phyloP scores from a whole-genome alignment of 2,797 vertebrate species.

The Pipistrellus nathusii region DNA sequence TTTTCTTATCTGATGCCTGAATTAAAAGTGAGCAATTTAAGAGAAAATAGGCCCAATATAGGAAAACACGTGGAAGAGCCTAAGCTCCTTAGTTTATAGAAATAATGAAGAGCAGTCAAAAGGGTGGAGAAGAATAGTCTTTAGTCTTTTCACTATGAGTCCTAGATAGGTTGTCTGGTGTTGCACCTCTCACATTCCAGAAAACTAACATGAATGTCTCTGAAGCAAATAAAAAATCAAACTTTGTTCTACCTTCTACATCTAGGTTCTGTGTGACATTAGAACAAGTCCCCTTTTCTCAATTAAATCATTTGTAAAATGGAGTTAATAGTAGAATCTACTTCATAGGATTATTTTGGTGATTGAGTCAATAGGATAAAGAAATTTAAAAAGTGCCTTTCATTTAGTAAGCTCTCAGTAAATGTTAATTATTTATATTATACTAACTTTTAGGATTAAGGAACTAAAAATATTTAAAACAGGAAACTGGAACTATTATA shows the following conservation, averaged over 20 bases:
- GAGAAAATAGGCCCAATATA: background rate
- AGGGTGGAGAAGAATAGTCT: background rate
- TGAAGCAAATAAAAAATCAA: background rate
- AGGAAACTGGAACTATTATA: background rate
- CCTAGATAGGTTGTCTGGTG: background rate
- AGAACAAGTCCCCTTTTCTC: background rate
- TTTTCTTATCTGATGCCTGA: constrained; percentile 7
- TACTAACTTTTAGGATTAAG: constrained; percentile 3
- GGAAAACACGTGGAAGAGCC: background rate
- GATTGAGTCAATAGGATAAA: background rate
- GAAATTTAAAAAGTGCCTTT: background rate
- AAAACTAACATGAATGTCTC: background rate
- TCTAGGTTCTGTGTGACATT: background rate
- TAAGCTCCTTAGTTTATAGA: background rate
- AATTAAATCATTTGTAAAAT: background rate
- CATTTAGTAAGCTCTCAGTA: background rate
- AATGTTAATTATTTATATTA: background rate
- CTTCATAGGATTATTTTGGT: background rate
- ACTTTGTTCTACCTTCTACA: background rate
- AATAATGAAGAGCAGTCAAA: background rate
- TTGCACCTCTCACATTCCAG: background rate
- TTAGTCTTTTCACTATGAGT: background rate
- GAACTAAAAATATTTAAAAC: constrained; percentile 9
- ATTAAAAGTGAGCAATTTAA: background rate
- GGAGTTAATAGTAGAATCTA: background rate